A percentile compares a stretch with the other conserved stretches of the same genome.
Conservation (phyloP, 1,140 invertebrate genomes). For the Scaptodrosophila lebanonensis region DNA sequence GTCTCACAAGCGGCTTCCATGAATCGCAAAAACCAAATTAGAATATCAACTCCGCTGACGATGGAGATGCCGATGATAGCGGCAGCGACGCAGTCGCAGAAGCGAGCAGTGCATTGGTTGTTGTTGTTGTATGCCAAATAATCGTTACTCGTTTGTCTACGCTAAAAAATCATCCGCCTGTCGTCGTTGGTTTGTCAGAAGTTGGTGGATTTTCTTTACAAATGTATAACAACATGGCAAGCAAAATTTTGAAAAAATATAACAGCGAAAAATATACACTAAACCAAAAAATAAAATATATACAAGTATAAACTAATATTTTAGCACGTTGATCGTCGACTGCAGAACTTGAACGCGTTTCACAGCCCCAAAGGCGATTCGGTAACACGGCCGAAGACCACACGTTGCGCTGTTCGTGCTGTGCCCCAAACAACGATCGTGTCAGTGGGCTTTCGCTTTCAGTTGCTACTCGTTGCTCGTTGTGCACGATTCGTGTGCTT, state of each 20-base stretch:
- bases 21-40: conserved; percentile 59
- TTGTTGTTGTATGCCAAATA: too few species aligned
- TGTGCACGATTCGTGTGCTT: conserved; percentile 66
- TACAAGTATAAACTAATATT: conserved; percentile 45
- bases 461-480: conserved; percentile 71
- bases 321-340: conserved; percentile 18
- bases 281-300: too few species aligned
- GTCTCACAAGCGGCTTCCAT: conserved; percentile 7
- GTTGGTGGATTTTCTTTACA: too few species aligned
- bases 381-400: conserved; percentile 49
- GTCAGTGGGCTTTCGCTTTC: conserved; percentile 63
- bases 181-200: too few species aligned
- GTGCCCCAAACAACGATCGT: conserved; percentile 27
- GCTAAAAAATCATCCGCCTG: too few species aligned
- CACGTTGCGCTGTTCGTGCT: conserved; percentile 38
- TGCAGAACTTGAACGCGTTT: too few species aligned
- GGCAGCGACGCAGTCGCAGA: not conserved
- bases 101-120: not conserved
- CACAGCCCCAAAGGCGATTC: conserved; percentile 35
- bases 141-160: too few species aligned
- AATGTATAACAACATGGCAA: too few species aligned
- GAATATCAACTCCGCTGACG: conserved; percentile 44
- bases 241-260: too few species aligned
- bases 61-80: conserved; percentile 2
- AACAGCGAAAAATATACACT: too few species aligned